These are phyloP conservation scores for Phymatocera aterrima DNA, from an alignment of 2,888 invertebrate genomes.

Conservation along the genomic window DNA sequence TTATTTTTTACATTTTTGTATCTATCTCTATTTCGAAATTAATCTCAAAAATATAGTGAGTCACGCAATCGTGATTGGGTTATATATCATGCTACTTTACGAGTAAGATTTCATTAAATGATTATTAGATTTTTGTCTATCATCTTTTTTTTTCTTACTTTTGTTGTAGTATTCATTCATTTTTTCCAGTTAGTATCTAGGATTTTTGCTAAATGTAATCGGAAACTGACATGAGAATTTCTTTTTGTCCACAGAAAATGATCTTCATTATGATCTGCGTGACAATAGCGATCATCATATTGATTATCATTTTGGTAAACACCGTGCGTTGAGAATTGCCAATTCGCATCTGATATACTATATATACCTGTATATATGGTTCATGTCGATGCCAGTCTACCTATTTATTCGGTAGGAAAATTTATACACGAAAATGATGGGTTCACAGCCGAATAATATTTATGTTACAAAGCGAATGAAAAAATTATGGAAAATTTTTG, in stretches of 20 bases:
- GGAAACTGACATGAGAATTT: conserved; percentile 35
- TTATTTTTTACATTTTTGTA: too few species aligned
- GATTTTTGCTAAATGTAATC: background rate
- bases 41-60: too few species aligned
- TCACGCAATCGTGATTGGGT: too few species aligned
- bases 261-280: conserved; percentile 92
- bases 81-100: too few species aligned
- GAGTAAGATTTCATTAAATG: too few species aligned
- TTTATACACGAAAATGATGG: background rate
- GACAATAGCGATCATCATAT: conserved; percentile 85
- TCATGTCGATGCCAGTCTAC: background rate
- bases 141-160: conserved; percentile 27
- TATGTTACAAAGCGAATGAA: background rate
- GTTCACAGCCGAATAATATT: conserved; percentile 19
- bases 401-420: conserved; percentile 21
- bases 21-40: too few species aligned
- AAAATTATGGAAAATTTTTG: background rate
- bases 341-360: conserved; percentile 48
- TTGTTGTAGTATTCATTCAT: too few species aligned
- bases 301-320: conserved; percentile 82
- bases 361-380: background rate
- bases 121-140: too few species aligned
- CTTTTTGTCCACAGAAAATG: conserved; percentile 86
- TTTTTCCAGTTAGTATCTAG: too few species aligned
- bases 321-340: conserved; percentile 63